phyloP scores from a whole-genome alignment of 2,113 vertebrate species.

The Oryzias curvinotus region DNA sequence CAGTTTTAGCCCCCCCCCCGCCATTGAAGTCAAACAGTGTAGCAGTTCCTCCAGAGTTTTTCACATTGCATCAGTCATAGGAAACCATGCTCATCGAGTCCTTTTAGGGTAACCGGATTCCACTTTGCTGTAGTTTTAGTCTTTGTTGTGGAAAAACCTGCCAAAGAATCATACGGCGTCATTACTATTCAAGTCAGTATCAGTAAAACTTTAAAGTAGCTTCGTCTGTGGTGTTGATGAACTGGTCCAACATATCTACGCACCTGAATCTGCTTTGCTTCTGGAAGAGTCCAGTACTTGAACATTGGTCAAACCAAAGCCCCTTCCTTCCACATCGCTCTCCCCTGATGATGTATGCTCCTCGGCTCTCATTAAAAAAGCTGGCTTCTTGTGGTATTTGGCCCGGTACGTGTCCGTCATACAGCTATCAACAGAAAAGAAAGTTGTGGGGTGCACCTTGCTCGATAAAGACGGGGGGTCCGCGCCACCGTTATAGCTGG shows the following conservation, averaged over 20 bases:
- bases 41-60: slow-evolving; percentile 14
- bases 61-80: slow-evolving; percentile 56
- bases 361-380: slow-evolving; percentile 71
- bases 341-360: slow-evolving; percentile 75
- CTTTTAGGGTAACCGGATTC: slow-evolving; percentile 76
- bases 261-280: slow-evolving; percentile 76
- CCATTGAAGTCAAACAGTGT: slow-evolving; percentile 24
- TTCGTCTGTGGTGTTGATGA: neutral
- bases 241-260: neutral
- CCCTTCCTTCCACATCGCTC: slow-evolving; percentile 67
- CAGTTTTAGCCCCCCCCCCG: slow-evolving; percentile 27
- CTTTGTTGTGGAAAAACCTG: slow-evolving; percentile 65
- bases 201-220: no score
- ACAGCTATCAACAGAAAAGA: slow-evolving; percentile 94
- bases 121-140: slow-evolving; percentile 70
- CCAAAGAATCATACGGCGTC: slow-evolving; percentile 24
- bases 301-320: slow-evolving; percentile 57
- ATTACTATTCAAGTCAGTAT: neutral
- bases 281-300: slow-evolving; percentile 56
- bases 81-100: slow-evolving; percentile 77
- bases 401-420: slow-evolving; percentile 97
- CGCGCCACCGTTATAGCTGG: slow-evolving; percentile 8
- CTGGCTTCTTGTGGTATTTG: slow-evolving; percentile 89
- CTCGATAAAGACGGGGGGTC: slow-evolving; percentile 59
- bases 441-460: slow-evolving; percentile 83